These are phyloP conservation scores for Odiellus spinosus DNA, from an alignment of 2,888 invertebrate species.

Conservation along the genomic window DNA sequence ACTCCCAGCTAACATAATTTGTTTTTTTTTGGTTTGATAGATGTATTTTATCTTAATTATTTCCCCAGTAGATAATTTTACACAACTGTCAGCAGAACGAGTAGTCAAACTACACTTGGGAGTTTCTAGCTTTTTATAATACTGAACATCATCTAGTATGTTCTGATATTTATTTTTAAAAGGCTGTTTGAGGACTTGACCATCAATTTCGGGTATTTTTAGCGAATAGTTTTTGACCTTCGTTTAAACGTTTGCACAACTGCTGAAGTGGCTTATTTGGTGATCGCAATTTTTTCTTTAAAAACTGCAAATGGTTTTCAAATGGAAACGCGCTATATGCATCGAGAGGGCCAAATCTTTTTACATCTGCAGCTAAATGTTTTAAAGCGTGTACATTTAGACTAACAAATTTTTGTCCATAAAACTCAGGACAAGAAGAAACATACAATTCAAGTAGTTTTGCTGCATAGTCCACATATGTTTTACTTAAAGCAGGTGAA, in stretches of 20 bases:
- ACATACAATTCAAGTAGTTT: not conserved
- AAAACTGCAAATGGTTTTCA: constrained; percentile 1
- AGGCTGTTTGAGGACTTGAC: too few species aligned
- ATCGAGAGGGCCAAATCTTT: constrained; percentile 1
- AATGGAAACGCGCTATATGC: constrained; percentile 2
- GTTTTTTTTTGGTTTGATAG: too few species aligned
- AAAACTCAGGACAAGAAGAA: not conserved
- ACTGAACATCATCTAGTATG: too few species aligned
- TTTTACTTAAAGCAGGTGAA: too few species aligned
- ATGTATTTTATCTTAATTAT: too few species aligned
- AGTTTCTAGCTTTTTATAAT: too few species aligned
- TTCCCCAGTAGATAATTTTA: too few species aligned
- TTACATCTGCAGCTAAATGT: not conserved
- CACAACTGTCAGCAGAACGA: too few species aligned
- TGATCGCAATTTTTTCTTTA: not conserved
- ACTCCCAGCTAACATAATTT: too few species aligned
- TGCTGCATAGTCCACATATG: too few species aligned
- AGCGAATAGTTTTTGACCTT: not conserved
- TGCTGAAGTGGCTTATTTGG: constrained; percentile 1
- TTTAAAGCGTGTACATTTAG: not conserved
- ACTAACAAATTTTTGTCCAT: not conserved
- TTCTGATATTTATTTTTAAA: too few species aligned
- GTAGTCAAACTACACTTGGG: too few species aligned
- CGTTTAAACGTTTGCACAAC: not conserved
- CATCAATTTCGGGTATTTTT: not conserved